Base-by-base conservation (phyloP, 2,888 invertebrate species). In the Atethmia centrago region DNA sequence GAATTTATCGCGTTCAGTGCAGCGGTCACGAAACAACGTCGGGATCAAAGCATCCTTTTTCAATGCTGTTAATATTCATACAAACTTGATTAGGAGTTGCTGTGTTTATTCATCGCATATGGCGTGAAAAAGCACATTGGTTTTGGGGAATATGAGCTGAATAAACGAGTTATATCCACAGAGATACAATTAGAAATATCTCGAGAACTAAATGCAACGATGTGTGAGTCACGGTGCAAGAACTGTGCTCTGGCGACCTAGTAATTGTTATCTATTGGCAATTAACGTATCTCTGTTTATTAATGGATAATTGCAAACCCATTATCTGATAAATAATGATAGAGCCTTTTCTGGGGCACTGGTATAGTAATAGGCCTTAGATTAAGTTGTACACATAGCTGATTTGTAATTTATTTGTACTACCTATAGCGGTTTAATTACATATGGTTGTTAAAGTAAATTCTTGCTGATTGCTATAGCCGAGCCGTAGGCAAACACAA, bases 41-140 rank as follows among this genome's bases (percentile, higher is more conserved):
- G 81, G 88, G 90, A 92, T 92, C 92, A 92, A 92, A 92, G 90
- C 84, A 82, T 87, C 85, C 86, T 84, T 89, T 88, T 84, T 87
- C 85, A 77, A 89, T 84, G 84, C 74, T 80, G 68, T 64, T 79
- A 83, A 84, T 85, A 86, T 71, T 65, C 63, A 36, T 77, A 58
- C 66, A 76, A 79, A 83, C 55, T 79, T 84, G 73, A 86, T 84
- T 72, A 84, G 73, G 74, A 83, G 76, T 58, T 79, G 49, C 64
- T 70, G 63, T 68, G 65, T 85, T 83, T 79, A 84, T 83, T 74
- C 66, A 58, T 51, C 58, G 67, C 76, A 71, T 69, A 56, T 66
- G 80, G 47, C 61, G 59, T 45, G 49, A 77, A 81, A 74, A 73
- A 31, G 28, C 7, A 4, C 42, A 45, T 55, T 58, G 36, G 49